Base-by-base conservation (phyloP, 1,140 invertebrate species). In the Paraescarpia echinospica region DNA sequence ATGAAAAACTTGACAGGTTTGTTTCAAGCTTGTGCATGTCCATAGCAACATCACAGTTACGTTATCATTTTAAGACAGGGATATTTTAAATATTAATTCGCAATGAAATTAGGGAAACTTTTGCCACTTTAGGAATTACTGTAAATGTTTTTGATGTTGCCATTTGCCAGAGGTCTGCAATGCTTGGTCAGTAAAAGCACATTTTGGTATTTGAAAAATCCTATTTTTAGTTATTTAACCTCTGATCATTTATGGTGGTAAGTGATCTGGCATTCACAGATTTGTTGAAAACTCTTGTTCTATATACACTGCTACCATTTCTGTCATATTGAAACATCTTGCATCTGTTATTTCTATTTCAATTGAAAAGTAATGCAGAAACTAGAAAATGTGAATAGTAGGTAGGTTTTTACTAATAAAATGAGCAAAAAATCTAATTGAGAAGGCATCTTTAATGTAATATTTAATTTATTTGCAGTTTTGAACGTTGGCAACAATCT, bases 1-100 rank as follows among this genome's bases (percentile, higher is more conserved):
- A 31, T 90, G 35, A 90, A 34, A 34, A 90, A 90, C 18, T 31
- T 90, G 89, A 90, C 35, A 90, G 89, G 89, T 90, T 34, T 90
- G 89, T 90, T 77, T 18, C 59, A 6, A 2, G 22, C 59, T 0
- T 77, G 59, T 12, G 59, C 4, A 77, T 77, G 27, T 27, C 27
- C 27, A 31, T 77, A 77, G 59, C 59, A 77, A 77, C 59, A 22
- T 18, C 8, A 41, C 41, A 41, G 4, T 77, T 77, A 77, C 22
- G 22, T 9, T 14, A 77, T 12, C 41, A 41, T 12, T 41, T 41
- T 41, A 41, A 12, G 22, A 27, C 9, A 22, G 22, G 12, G 4
- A 77, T 31, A 77, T 18, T 77, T 27, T 27, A 77, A 77, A 77
- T 27, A 77, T 77, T 77, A 27, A 2, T 31, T 12, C 59, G 22